Evolutionary conservation across 2,888 invertebrate genomes (phyloP), one percentile per base, ranked within the genome.

Genomic region (Idaea biselata): DNA sequence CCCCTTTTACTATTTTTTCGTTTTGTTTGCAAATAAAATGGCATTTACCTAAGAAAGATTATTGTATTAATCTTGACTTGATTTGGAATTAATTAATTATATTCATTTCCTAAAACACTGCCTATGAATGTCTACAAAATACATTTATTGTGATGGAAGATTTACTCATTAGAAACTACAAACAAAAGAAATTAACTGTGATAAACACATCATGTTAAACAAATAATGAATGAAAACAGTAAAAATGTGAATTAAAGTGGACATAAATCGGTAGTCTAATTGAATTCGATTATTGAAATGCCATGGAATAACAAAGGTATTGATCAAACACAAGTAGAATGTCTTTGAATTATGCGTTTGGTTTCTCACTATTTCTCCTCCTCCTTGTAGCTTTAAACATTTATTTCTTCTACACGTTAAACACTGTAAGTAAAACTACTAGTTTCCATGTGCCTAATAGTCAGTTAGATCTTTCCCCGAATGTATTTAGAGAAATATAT

Each of bases 281-380:
- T 44, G 0, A 8, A 44, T 44, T 7, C 44, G 44, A 44, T 44
- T 44, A 14, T 44, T 44, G 14, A 44, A 44, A 44, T 44, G 14
- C 44, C 44, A 44, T 44, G 11, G 44, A 4, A 55, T 31, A 33
- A 25, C 55, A 6, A 63, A 63, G 53, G 17, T 16, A 25, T 25
- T 57, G 17, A 58, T 32, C 56, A 18, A 62, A 63, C 55, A 57
- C 5, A 33, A 17, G 44, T 64, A 68, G 70, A 74, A 77, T 91
- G 91, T 89, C 91, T 61, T 75, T 89, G 74, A 91, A 91, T 73
- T 90, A 88, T 78, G 88, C 89, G n/a, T 89, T 91, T 73, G 85
- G 85, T 55, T 89, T 90, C 73, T 91, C 89, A 62, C 68, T 91
- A 58, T 89, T 91, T 69, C 78, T 92, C 55, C 76, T 92, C 55